Percentiles rank a stretch among this genome's conserved stretches.
Conservation (phyloP, 2,797 vertebrate species). For the Chromis chromis region DNA sequence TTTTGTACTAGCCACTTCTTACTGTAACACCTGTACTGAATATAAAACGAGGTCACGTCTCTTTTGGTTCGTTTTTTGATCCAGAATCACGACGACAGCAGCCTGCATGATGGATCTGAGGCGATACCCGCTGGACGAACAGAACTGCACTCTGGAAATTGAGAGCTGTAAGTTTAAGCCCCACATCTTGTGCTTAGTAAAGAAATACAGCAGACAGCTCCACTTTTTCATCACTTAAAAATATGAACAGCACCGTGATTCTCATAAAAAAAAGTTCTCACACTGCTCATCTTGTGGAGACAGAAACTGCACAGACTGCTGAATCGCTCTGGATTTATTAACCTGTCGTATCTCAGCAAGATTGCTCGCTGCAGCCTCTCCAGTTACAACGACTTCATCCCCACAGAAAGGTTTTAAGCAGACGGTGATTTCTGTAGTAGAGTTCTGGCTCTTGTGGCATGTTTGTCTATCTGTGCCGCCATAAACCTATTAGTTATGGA, state of each 20-base stretch:
- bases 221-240: constrained; percentile 56
- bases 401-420: constrained; percentile 29
- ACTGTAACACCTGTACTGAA: neutral
- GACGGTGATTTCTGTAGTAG: constrained; percentile 24
- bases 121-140: constrained; percentile 96
- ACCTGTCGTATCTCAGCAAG: constrained; percentile 49
- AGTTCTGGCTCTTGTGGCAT: constrained; percentile 40
- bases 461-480: constrained; percentile 37
- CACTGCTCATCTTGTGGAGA: constrained; percentile 39
- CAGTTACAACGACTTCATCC: constrained; percentile 34
- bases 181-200: constrained; percentile 22
- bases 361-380: constrained; percentile 41
- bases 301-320: constrained; percentile 63
- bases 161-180: constrained; percentile 93
- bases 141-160: constrained; percentile 99
- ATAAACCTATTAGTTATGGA: constrained; percentile 50
- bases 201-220: constrained; percentile 47
- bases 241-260: constrained; percentile 50
- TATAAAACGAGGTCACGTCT: neutral
- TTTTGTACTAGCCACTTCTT: neutral
- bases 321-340: constrained; percentile 68
- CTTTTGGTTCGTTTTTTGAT: constrained; percentile 50
- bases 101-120: constrained; percentile 99
- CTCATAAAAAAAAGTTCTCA: constrained; percentile 60
- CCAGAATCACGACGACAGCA: constrained; percentile 97